phyloP scores from a whole-genome alignment of 2,797 vertebrate species.

The Psittacula derbiana region DNA sequence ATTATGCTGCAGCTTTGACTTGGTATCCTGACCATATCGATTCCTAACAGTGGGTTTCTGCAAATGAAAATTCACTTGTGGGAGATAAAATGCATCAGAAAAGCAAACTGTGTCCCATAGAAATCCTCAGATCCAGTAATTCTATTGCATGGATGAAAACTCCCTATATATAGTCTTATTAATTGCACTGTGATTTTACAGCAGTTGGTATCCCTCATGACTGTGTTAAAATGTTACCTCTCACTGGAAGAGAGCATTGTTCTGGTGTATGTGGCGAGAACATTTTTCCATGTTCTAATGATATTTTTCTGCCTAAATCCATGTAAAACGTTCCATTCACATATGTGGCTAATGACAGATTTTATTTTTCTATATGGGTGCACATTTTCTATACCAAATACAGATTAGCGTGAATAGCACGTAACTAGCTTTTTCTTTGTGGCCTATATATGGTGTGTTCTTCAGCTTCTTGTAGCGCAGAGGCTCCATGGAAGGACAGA shows the following conservation, averaged over 20 bases:
- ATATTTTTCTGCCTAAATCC: constrained; percentile 42
- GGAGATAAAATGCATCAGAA: background rate
- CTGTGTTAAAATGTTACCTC: background rate
- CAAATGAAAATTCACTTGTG: background rate
- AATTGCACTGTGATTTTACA: constrained; percentile 40
- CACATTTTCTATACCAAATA: constrained; percentile 53
- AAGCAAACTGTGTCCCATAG: background rate
- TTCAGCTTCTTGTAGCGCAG: background rate
- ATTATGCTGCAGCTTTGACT: constrained; percentile 57
- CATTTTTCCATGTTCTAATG: background rate
- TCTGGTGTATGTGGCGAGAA: background rate
- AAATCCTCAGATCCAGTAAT: background rate
- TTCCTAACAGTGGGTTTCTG: constrained; percentile 44
- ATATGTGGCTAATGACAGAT: constrained; percentile 27
- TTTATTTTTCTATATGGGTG: constrained; percentile 66
- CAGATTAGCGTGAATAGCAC: background rate
- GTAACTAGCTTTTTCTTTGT: constrained; percentile 5
- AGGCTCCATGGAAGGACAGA: background rate
- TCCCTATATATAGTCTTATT: background rate
- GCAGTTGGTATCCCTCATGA: background rate
- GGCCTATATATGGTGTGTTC: background rate
- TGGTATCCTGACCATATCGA: constrained; percentile 59
- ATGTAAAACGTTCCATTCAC: background rate
- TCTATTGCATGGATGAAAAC: background rate
- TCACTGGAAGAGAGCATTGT: background rate